Evolutionary conservation across 1,140 invertebrate species (phyloP), one percentile per base, ranked within the genome.

Genomic region (Panagrolaimus sp.): DNA sequence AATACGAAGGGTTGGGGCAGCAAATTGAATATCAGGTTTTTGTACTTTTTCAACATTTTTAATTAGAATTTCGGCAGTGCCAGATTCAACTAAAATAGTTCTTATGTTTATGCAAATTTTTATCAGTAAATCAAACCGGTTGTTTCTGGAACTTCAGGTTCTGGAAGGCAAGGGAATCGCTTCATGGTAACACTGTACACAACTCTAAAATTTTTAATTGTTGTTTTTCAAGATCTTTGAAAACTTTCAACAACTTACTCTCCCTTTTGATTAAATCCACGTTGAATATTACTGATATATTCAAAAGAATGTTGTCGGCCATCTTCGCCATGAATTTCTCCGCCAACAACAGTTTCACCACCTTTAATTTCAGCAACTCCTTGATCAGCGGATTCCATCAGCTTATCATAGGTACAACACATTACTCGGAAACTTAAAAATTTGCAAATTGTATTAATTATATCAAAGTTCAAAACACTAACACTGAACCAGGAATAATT

Each of bases 291-390:
- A 15, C 71, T 12, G 45, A 80, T 75, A 46, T 81, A 81, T 63
- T 80, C 78, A 63, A 80, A 80, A 14, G 69, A 70, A 44, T 67
- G 66, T 66, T 79, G 79, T 44, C 78, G 48, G 8, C 73, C 74
- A 10, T 73, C 68, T 14, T 63, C 66, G 26, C 76, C 76, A 12
- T 43, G 21, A 1, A 79, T 65, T 63, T 80, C 78, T 43, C 78
- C 78, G 17, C 78, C 78, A 44, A 79, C 65, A 43, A 80, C 72
- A 43, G 72, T 70, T 65, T 82, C 74, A 21, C 78, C 78, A 9
- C 70, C 28, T n/a, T 64, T 45, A 7, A 80, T 67, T 21, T 69
- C 67, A 21, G 78, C 71, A 7, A 68, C 32, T 47, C 79, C 78
- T 15, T 73, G 64, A 62, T 73, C 71, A 12, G 24, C 62, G 2